These are phyloP conservation scores for Diphyllodes magnificus DNA, from an alignment of 2,113 vertebrate species.

Conservation along the genomic window DNA sequence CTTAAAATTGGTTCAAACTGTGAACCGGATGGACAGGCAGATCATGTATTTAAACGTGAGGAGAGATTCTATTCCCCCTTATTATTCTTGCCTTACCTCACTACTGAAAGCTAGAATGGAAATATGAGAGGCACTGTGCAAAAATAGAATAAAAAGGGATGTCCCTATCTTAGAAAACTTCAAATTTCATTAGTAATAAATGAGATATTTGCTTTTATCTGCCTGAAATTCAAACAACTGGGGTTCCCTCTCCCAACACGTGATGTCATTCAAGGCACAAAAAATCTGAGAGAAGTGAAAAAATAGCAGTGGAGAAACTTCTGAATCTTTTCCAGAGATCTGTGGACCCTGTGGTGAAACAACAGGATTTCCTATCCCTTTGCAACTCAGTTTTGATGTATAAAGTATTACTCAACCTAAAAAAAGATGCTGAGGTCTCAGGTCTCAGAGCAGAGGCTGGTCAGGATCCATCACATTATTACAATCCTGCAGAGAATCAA, in stretches of 20 bases:
- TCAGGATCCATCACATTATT: neutral
- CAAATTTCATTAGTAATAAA: neutral
- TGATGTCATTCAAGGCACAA: neutral
- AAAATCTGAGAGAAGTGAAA: neutral
- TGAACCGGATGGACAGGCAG: rapidly evolving
- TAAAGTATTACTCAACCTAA: neutral
- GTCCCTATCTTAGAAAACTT: neutral
- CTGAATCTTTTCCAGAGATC: neutral
- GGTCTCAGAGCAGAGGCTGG: neutral
- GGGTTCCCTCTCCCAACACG: rapidly evolving
- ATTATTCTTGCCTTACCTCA: neutral
- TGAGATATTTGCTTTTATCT: neutral
- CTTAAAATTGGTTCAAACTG: neutral
- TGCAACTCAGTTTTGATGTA: rapidly evolving
- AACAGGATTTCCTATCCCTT: neutral
- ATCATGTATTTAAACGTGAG: neutral
- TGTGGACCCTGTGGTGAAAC: neutral
- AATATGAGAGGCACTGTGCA: neutral
- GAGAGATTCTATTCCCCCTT: neutral
- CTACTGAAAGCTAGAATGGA: neutral
- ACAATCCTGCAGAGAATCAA: neutral
- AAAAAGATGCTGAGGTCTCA: neutral
- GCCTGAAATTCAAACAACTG: neutral
- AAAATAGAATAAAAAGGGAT: neutral
- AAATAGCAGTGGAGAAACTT: neutral